Percentiles rank a stretch among this genome's conserved stretches.
Conservation (phyloP, 30 jellyfish, hydroid and myxozoan species). For the Sanderia malayensis region DNA sequence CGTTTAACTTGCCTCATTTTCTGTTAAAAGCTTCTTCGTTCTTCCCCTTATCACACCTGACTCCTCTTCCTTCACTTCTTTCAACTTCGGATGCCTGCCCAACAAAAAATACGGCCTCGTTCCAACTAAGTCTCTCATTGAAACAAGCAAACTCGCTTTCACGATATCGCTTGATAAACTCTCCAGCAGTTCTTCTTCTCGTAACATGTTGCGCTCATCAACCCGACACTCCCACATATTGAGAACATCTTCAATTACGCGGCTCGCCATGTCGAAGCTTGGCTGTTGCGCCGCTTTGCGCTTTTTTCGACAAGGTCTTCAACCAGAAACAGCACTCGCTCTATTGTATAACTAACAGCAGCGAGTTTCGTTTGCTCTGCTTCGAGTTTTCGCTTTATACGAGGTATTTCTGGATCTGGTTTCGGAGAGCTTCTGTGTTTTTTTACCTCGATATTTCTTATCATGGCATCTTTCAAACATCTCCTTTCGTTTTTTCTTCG, state of each 20-base stretch:
- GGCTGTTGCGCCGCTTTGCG: constrained; percentile 16
- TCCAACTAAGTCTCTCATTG: constrained; percentile 33
- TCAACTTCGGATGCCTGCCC: constrained; percentile 35
- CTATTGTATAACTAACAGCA: not conserved
- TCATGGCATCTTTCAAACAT: constrained; percentile 12
- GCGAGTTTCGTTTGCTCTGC: not conserved
- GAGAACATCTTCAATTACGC: constrained; percentile 38
- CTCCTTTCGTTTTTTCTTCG: constrained; percentile 23
- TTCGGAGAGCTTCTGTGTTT: not conserved
- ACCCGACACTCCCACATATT: constrained; percentile 56
- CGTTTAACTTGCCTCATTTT: constrained; percentile 3
- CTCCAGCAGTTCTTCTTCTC: constrained; percentile 31
- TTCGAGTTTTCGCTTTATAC: constrained; percentile 40
- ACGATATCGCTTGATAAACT: constrained; percentile 27
- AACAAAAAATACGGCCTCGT: constrained; percentile 5
- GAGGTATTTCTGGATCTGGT: constrained; percentile 61
- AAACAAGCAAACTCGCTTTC: constrained; percentile 33
- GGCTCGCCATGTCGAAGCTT: not conserved
- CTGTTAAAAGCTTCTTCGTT: not conserved
- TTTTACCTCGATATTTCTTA: not conserved
- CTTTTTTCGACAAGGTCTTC: constrained; percentile 5
- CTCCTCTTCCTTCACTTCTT: constrained; percentile 1
- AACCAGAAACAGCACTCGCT: not conserved
- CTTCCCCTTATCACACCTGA: not conserved
- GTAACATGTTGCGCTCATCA: constrained; percentile 10